A percentile compares a stretch with the other conserved stretches of the same genome.
Evolutionary conservation across 2,888 invertebrate genomes (phyloP).

Genomic region (Campaea margaritaria): DNA sequence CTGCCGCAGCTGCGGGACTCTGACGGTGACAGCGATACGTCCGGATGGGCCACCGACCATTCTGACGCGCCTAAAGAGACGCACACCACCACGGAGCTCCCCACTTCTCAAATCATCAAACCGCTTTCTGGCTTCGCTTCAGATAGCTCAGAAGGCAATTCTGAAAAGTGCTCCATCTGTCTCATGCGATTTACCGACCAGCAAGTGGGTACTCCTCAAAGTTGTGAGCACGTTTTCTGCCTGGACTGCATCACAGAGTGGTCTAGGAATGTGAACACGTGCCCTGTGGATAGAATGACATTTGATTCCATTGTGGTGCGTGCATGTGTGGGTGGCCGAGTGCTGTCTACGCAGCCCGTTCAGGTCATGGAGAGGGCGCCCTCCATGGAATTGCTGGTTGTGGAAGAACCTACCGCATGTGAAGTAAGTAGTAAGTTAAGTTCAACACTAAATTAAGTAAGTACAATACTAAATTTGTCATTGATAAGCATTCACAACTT

Average conservation of each 20-base stretch:
- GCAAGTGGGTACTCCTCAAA: conserved; percentile 93
- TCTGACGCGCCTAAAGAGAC: conserved; percentile 43
- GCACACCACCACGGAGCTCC: conserved; percentile 31
- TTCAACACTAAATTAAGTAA: neutral
- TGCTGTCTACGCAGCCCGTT: conserved; percentile 88
- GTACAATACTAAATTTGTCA: too few relatives aligned
- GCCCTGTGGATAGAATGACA: conserved; percentile 94
- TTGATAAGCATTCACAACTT: too few relatives aligned
- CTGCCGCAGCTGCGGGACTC: conserved; percentile 70
- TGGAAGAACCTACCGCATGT: conserved; percentile 91
- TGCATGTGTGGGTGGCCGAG: conserved; percentile 87
- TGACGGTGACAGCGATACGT: conserved; percentile 68
- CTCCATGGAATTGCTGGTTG: conserved; percentile 71
- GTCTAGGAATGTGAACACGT: conserved; percentile 98
- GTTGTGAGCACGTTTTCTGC: conserved; percentile 96
- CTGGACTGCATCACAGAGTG: conserved; percentile 95
- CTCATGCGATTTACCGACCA: conserved; percentile 90
- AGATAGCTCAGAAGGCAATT: conserved; percentile 88
- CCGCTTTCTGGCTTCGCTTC: conserved; percentile 75
- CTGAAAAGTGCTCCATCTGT: conserved; percentile 96
- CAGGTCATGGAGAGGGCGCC: conserved; percentile 81
- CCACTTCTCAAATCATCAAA: conserved; percentile 37
- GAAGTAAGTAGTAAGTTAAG: conserved; percentile 76
- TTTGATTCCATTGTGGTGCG: conserved; percentile 92
- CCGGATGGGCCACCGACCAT: conserved; percentile 62